Evolutionary conservation across 1,140 invertebrate genomes (phyloP), one percentile per base, ranked within the genome.

Genomic region (Cotesia chilonis): DNA sequence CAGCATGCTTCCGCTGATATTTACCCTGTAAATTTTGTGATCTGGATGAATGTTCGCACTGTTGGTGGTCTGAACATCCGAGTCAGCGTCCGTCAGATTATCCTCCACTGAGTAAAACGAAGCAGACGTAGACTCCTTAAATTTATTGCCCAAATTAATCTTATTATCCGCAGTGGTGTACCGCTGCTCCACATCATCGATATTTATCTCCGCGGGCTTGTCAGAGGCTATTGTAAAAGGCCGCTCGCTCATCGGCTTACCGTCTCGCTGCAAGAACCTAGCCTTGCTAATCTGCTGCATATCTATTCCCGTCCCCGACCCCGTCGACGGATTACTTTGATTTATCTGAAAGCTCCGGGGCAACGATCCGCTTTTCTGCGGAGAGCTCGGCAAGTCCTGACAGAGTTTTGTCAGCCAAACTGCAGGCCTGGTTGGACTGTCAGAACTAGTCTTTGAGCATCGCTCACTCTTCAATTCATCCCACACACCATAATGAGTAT

Each of bases 191-290:
- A 92, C 89, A 82, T 91, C 78, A 28, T 88, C 88, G 3, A 88
- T 51, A 71, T 88, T 88, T 9, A 88, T 87, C 68, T 88, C 87
- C 0, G 84, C 85, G 0, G 86, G 86, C 55, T 87, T 87, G 65
- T 87, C 86, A 0, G 92, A 93, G 0, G 92, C 92, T 61, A 93
- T 93, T 3, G 92, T 93, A 59, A 92, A 92, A 0, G 92, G 92
- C 51, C 90, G 81, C 47, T 89, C 89, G 59, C 79, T 87, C 78
- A 87, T 86, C 0, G 86, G 84, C 36, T 84, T 87, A 0, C 86
- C 83, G 17, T 87, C 86, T 1, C 85, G 81, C 54, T 87, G 84
- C 1, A 87, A 71, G 71, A 87, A 87, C 17, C 84, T 81, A 0
- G 85, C 79, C 38, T 87, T 84, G 41, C 41, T 47, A 10, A 47